Evolutionary conservation across 2,888 invertebrate species (phyloP).

Genomic region (Harpalus rubripes): DNA sequence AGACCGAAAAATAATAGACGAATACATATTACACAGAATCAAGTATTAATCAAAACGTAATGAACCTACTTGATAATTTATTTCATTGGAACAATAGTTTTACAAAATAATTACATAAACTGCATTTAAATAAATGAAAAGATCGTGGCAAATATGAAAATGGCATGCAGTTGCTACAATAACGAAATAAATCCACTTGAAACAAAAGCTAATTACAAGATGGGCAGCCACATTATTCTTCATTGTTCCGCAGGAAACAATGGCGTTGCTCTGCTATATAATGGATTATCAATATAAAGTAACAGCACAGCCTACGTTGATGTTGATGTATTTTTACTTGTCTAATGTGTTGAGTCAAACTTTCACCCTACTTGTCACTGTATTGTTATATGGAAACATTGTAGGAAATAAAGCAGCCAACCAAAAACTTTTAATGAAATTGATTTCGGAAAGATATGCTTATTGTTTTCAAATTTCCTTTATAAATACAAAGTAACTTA

Average conservation of each 20-base stretch:
- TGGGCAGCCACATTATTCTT: conserved; percentile 16
- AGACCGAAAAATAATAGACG: no score
- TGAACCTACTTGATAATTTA: not conserved
- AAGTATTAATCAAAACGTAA: no score
- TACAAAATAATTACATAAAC: not conserved
- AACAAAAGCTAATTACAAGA: conserved; percentile 51
- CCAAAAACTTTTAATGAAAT: not conserved
- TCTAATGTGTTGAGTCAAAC: not conserved
- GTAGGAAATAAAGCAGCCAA: not conserved
- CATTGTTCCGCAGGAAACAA: conserved; percentile 37
- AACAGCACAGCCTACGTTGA: not conserved
- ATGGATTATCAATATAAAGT: conserved; percentile 42
- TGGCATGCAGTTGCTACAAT: conserved; percentile 17
- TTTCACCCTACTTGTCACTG: conserved; percentile 5
- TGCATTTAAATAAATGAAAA: conserved; percentile 9
- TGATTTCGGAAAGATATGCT: not conserved
- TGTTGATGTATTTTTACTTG: conserved; percentile 37
- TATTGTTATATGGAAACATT: not conserved
- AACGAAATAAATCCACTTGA: conserved; percentile 23
- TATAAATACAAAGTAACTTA: not conserved
- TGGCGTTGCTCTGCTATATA: conserved; percentile 8
- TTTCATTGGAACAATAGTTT: not conserved
- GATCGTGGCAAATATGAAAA: conserved; percentile 26
- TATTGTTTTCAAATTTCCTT: not conserved
- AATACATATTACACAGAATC: no score